These are phyloP conservation scores for Plotosus lineatus DNA, from an alignment of 2,113 vertebrate genomes.

Conservation along the genomic window DNA sequence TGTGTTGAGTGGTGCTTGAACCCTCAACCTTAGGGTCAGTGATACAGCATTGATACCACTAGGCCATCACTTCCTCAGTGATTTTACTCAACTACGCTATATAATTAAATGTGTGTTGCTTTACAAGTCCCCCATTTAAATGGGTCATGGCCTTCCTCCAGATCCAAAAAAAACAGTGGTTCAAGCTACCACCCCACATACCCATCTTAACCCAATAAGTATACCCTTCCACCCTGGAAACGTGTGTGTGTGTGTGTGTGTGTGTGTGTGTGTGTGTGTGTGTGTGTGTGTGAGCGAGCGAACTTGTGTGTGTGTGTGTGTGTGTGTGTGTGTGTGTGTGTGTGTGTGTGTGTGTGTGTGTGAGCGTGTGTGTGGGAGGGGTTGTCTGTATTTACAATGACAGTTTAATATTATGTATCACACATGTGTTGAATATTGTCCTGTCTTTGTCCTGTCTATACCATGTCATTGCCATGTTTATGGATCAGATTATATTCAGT, in stretches of 20 bases:
- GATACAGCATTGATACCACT: no score
- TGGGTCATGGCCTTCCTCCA: conserved; percentile 14
- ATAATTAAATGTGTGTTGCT: conserved; percentile 54
- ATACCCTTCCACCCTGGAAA: not conserved
- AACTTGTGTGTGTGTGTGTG: conserved; percentile 13
- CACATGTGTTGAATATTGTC: conserved; percentile 10
- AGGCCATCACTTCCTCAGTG: no score
- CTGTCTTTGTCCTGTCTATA: no score
- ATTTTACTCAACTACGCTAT: conserved; percentile 46
- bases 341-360: not conserved
- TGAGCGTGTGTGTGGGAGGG: not conserved
- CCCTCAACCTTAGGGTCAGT: no score
- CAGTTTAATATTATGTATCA: conserved; percentile 20
- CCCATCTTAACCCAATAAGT: not conserved
- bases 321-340: conserved; percentile 8
- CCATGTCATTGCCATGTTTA: no score
- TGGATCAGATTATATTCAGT: conserved; percentile 26
- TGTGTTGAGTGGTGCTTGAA: no score
- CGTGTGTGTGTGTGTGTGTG: conserved; percentile 19
- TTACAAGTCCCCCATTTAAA: conserved; percentile 44
- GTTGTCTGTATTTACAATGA: no score
- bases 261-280: not conserved
- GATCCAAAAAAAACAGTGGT: not conserved
- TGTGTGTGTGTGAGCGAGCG: conserved; percentile 24
- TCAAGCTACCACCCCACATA: not conserved